phyloP scores from a whole-genome alignment of 1,140 invertebrate genomes.

The Drosophila guanche region DNA sequence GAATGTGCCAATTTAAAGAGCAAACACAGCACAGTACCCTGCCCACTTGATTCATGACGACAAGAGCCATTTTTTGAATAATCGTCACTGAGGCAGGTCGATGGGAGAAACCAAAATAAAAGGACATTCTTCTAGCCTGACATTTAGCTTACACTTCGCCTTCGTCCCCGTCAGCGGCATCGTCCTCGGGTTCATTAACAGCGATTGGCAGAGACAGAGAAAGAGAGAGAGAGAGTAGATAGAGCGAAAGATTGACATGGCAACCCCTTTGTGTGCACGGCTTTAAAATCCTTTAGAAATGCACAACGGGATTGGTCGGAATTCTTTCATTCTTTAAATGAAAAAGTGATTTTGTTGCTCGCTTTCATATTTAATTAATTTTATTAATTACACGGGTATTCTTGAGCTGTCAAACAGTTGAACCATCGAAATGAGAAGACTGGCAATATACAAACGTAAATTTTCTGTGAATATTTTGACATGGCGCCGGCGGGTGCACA shows the following conservation, averaged over 20 bases:
- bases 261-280: too few relatives aligned
- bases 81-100: background rate
- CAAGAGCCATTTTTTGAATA: slow-evolving; percentile 18
- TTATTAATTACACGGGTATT: slow-evolving; percentile 16
- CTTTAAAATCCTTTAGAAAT: too few relatives aligned
- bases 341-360: background rate
- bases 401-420: slow-evolving; percentile 2
- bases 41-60: slow-evolving; percentile 10
- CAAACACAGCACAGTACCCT: slow-evolving; percentile 52
- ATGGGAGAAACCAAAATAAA: background rate
- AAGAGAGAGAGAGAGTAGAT: too few relatives aligned
- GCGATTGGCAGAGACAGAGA: background rate
- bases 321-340: too few relatives aligned
- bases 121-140: too few relatives aligned
- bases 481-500: background rate
- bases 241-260: too few relatives aligned
- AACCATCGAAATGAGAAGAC: background rate
- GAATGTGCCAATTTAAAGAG: slow-evolving; percentile 65
- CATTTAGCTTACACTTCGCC: slow-evolving; percentile 14
- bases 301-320: too few relatives aligned
- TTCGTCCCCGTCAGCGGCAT: background rate
- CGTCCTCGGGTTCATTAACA: slow-evolving; percentile 17
- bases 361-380: background rate
- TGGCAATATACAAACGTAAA: too few relatives aligned
- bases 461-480: slow-evolving; percentile 8